These are phyloP conservation scores for Hypocryptadius cinnamomeus DNA, from an alignment of 2,113 vertebrate species.

Conservation along the genomic window DNA sequence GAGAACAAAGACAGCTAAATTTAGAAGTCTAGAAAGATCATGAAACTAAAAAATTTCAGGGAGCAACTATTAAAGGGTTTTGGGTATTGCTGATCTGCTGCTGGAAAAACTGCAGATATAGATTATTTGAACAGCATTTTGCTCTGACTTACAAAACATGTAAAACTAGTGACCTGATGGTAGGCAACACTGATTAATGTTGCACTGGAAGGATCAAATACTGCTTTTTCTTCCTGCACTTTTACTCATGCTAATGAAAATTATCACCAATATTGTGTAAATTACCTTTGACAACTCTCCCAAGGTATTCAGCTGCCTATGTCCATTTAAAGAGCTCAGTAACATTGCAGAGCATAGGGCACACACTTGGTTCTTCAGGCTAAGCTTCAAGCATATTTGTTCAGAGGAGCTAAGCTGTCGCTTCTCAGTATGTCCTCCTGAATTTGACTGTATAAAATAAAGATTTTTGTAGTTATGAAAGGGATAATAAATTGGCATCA, in stretches of 20 bases:
- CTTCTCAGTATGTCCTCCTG: neutral
- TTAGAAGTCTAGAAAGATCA: neutral
- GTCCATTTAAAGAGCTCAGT: neutral
- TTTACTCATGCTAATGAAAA: neutral
- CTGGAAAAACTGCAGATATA: neutral
- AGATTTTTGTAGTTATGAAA: neutral
- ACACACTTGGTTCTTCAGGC: neutral
- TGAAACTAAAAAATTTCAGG: neutral
- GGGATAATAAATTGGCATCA: neutral
- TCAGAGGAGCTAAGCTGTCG: neutral
- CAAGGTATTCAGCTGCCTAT: neutral
- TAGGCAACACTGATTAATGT: neutral
- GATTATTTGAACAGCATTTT: neutral
- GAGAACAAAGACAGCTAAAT: neutral
- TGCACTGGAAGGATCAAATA: neutral
- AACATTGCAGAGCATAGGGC: neutral
- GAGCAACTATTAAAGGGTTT: neutral
- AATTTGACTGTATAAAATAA: neutral
- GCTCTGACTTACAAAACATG: neutral
- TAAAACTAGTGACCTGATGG: neutral
- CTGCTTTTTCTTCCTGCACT: neutral
- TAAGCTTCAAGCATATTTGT: neutral
- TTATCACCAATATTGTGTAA: neutral
- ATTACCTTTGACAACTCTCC: neutral
- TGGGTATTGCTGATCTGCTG: neutral